These are phyloP conservation scores for Volucella bombylans DNA, from an alignment of 2,888 invertebrate genomes.

Conservation along the genomic window DNA sequence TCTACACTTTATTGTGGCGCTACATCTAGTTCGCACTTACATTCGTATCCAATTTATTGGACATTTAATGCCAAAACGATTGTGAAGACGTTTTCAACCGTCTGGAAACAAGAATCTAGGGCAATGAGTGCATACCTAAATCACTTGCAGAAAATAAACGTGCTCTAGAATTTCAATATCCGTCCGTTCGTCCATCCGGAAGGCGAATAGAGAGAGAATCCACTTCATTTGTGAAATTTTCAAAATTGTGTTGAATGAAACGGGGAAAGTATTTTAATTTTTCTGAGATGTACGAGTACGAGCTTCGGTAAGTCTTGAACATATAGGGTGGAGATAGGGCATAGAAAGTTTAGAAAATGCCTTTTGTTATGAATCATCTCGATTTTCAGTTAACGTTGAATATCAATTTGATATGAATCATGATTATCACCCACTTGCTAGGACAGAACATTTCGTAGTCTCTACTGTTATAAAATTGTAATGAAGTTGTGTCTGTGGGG, in stretches of 20 bases:
- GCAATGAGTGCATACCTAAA: constrained; percentile 51
- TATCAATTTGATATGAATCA: too few relatives aligned
- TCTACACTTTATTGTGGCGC: constrained; percentile 23
- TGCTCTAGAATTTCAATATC: constrained; percentile 58
- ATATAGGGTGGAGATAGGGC: neutral
- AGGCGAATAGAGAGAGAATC: neutral
- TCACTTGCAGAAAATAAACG: constrained; percentile 62
- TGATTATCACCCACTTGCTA: too few relatives aligned
- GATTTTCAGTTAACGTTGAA: too few relatives aligned
- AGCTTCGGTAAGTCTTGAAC: neutral
- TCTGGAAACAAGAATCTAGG: constrained; percentile 54
- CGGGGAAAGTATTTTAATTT: constrained; percentile 18
- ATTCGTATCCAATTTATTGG: constrained; percentile 64
- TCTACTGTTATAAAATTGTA: too few relatives aligned
- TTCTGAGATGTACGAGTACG: neutral
- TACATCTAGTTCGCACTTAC: constrained; percentile 39
- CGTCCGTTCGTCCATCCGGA: neutral
- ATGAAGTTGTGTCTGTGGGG: too few relatives aligned
- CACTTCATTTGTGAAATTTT: constrained; percentile 56
- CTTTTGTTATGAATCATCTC: too few relatives aligned
- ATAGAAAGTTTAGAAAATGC: too few relatives aligned
- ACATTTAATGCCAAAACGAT: constrained; percentile 50
- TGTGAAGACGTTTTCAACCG: constrained; percentile 39
- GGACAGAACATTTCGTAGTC: too few relatives aligned
- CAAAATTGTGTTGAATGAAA: constrained; percentile 61